These are phyloP conservation scores for Sardina pilchardus DNA, from an alignment of 2,113 vertebrate genomes.

Conservation along the genomic window DNA sequence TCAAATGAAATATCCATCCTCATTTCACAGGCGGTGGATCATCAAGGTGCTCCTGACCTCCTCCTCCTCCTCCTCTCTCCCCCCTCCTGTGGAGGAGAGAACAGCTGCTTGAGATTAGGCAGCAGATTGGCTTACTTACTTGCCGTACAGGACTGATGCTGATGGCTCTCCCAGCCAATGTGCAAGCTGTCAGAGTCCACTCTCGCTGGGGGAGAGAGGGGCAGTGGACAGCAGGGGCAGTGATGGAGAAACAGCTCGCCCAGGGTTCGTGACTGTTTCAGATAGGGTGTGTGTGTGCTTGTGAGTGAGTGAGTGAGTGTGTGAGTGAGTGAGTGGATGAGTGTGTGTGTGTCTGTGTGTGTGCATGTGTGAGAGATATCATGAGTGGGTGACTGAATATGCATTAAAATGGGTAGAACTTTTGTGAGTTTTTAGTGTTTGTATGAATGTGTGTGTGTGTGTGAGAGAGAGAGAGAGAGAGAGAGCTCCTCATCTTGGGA, in stretches of 20 bases:
- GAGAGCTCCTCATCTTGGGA: neutral
- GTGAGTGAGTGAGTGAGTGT: neutral
- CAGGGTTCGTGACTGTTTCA: neutral
- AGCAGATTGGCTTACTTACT: constrained; percentile 78
- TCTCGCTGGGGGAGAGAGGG: constrained; percentile 40
- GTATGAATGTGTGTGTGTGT: neutral
- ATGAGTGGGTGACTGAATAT: too few relatives aligned
- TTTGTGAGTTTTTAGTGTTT: neutral
- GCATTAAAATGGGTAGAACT: too few relatives aligned
- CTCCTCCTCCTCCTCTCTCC: constrained; percentile 48
- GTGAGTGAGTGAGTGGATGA: neutral
- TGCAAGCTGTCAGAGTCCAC: constrained; percentile 65
- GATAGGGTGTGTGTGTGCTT: neutral
- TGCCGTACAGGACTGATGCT: constrained; percentile 63
- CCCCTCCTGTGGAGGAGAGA: constrained; percentile 62
- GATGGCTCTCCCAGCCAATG: constrained; percentile 62
- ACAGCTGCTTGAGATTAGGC: constrained; percentile 78
- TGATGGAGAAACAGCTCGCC: neutral
- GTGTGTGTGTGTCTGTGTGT: constrained; percentile 3
- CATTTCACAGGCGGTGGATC: constrained; percentile 68
- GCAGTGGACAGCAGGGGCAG: neutral
- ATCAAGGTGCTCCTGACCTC: constrained; percentile 65
- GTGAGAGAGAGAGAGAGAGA: constrained; percentile 7
- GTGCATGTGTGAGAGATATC: neutral
- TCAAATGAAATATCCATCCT: constrained; percentile 72